phyloP scores from a whole-genome alignment of 2,113 vertebrate genomes.

The Nanorana parkeri region DNA sequence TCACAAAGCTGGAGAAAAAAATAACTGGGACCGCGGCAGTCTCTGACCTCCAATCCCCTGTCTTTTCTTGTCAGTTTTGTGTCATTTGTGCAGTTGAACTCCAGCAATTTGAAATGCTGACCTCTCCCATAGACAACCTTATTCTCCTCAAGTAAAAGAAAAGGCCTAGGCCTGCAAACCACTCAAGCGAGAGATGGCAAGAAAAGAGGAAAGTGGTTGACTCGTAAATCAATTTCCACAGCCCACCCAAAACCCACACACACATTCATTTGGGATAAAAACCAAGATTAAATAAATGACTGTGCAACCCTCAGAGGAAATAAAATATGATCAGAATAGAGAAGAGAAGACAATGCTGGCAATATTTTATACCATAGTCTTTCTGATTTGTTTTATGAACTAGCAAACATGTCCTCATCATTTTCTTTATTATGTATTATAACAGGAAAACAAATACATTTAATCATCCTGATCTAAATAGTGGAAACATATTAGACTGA shows the following conservation, averaged over 20 bases:
- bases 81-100: conserved; percentile 87
- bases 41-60: conserved; percentile 80
- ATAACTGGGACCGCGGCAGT: conserved; percentile 75
- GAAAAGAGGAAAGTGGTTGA: conserved; percentile 77
- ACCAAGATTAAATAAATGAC: conserved; percentile 44
- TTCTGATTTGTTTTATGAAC: conserved; percentile 8
- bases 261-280: conserved; percentile 63
- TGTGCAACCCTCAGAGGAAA: conserved; percentile 44
- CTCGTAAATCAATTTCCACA: conserved; percentile 85
- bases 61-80: conserved; percentile 86
- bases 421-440: not conserved
- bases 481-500: too few species aligned
- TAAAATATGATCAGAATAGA: conserved; percentile 57
- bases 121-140: conserved; percentile 82
- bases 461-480: too few species aligned
- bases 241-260: conserved; percentile 81
- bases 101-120: conserved; percentile 83
- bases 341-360: conserved; percentile 34
- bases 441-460: too few species aligned
- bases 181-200: conserved; percentile 82
- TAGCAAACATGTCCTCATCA: not conserved
- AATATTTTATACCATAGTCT: conserved; percentile 33
- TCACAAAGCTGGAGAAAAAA: conserved; percentile 75
- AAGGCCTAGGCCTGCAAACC: conserved; percentile 76
- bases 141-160: conserved; percentile 82